phyloP scores from a whole-genome alignment of 2,888 invertebrate genomes.

The Amaurobius ferox region DNA sequence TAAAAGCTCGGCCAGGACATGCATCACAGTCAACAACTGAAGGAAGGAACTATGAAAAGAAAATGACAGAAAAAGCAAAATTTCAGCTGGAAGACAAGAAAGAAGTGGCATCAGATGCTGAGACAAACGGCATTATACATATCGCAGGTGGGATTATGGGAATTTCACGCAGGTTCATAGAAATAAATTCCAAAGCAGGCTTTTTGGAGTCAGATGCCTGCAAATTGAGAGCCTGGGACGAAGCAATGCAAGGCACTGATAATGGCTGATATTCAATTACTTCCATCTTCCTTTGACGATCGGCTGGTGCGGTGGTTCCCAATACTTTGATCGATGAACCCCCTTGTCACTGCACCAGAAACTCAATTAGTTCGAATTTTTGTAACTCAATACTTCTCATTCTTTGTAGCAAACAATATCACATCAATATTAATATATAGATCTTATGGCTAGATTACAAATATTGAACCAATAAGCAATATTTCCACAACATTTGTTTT shows the following conservation, averaged over 20 bases:
- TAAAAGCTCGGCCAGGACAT: slow-evolving; percentile 48
- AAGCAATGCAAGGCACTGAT: slow-evolving; percentile 64
- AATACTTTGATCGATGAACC: too few relatives aligned
- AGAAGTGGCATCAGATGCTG: slow-evolving; percentile 63
- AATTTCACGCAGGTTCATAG: slow-evolving; percentile 22
- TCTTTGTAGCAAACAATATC: too few relatives aligned
- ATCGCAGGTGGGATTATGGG: not conserved
- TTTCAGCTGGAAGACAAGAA: slow-evolving; percentile 59
- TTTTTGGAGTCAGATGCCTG: slow-evolving; percentile 33
- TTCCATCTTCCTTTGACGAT: slow-evolving; percentile 13
- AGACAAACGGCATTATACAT: not conserved
- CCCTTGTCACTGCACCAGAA: too few relatives aligned
- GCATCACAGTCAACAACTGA: slow-evolving; percentile 60
- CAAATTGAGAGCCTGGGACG: slow-evolving; percentile 24
- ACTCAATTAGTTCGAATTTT: too few relatives aligned
- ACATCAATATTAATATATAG: too few relatives aligned
- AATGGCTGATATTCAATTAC: slow-evolving; percentile 37
- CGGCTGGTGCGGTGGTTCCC: too few relatives aligned
- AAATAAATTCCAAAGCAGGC: slow-evolving; percentile 41
- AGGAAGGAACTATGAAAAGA: slow-evolving; percentile 46
- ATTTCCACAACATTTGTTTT: too few relatives aligned
- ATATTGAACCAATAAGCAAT: too few relatives aligned
- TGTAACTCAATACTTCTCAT: too few relatives aligned
- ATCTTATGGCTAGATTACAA: too few relatives aligned
- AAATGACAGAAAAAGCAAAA: slow-evolving; percentile 33